Evolutionary conservation across 1,140 invertebrate species (phyloP), one percentile per base, ranked within the genome.

Genomic region (Drosophila athabasca): DNA sequence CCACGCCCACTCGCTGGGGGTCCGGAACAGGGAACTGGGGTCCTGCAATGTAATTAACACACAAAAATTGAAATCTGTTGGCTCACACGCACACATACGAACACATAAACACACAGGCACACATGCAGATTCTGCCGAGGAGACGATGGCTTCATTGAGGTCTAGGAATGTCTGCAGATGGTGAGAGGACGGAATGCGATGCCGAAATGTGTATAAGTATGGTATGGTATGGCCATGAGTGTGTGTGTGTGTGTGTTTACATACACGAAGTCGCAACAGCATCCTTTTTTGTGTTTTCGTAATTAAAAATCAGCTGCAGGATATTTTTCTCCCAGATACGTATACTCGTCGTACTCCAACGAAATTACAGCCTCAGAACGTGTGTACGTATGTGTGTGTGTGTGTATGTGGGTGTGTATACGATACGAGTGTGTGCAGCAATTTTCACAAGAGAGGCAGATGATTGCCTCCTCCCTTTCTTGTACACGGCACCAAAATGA

Each of bases 281-380:
- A 76, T 82, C 73, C 67, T 79, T 79, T 79, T 81, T 69, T 79
- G 64, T 84, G 76, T 85, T 84, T 77, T 77, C 80, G 76, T 84
- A 85, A 85, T 84, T 84, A 85, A 85, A 84, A 85, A 85, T 85
- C 80, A 84, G 81, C 81, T 85, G 68, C 81, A 84, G 81, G 81
- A 84, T 85, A 85, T 85, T 85, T 79, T 80, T 70, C 55, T 50
- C 61, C 54, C 51, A 66, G 68, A 19, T 19, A 19, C 17, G n/a
- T n/a, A 71, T 78, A 75, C 72, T 76, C 65, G 26, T 13, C 11
- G 35, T 39, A 39, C 35, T 11, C 57, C 54, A 62, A 44, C 67
- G 59, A 76, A 73, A 83, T 83, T 83, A 79, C 76, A 76, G 59
- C 67, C 72, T 64, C 17, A 29, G 31, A 75, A 49, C 31, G 49